Conservation (phyloP, 2,113 vertebrate species). For the Cyprinodon brontotheroides region DNA sequence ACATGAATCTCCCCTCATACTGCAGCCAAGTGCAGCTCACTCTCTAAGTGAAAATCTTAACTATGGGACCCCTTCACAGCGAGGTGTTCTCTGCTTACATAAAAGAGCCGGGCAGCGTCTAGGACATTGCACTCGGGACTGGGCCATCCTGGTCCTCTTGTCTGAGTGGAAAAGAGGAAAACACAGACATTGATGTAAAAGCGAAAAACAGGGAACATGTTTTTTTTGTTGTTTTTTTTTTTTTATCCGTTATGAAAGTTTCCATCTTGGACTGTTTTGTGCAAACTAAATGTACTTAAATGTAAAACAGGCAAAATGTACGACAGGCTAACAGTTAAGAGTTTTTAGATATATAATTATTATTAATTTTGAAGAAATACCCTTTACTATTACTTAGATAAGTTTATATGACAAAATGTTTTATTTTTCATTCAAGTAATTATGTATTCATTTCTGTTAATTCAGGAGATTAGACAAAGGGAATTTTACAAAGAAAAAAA, state of each 20-base stretch:
- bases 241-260: conserved; percentile 65
- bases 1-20: conserved; percentile 67
- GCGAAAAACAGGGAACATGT: conserved; percentile 62
- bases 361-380: background rate
- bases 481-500: background rate
- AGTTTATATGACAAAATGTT: background rate
- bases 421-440: background rate
- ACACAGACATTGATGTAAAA: conserved; percentile 72
- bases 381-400: background rate
- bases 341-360: background rate
- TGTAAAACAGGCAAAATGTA: background rate
- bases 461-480: background rate
- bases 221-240: conserved; percentile 32
- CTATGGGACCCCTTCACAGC: conserved; percentile 82
- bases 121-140: conserved; percentile 78
- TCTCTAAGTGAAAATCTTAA: conserved; percentile 82
- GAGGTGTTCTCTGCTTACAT: conserved; percentile 78
- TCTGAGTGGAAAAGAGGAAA: conserved; percentile 69
- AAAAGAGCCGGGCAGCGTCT: conserved; percentile 71
- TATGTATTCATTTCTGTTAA: background rate
- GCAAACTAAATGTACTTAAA: conserved; percentile 37
- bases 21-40: conserved; percentile 48
- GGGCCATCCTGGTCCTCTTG: conserved; percentile 58
- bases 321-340: background rate
- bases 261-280: conserved; percentile 40